These are phyloP conservation scores for Urocynchramus pylzowi DNA, from an alignment of 2,113 vertebrate species.

Conservation along the genomic window DNA sequence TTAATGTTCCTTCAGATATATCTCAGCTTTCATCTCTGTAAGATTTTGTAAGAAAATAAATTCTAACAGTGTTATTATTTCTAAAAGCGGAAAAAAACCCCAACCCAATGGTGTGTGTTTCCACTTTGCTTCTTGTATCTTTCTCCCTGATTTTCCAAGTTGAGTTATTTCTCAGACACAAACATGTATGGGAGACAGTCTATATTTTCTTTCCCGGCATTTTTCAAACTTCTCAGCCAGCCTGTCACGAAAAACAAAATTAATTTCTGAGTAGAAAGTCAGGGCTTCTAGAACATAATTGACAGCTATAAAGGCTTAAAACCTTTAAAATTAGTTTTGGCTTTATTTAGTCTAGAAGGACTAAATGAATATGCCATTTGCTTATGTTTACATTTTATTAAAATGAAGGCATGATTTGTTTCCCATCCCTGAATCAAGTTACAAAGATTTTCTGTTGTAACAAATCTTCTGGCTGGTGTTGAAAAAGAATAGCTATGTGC, in stretches of 20 bases:
- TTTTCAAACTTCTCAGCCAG: background rate
- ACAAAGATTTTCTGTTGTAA: background rate
- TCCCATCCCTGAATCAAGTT: background rate
- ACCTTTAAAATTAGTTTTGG: background rate
- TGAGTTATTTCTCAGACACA: background rate
- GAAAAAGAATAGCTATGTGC: background rate
- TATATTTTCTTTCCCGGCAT: background rate
- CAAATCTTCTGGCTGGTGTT: background rate
- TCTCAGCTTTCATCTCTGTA: background rate
- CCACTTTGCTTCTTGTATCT: background rate
- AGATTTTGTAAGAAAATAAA: background rate
- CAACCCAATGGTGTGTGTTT: background rate
- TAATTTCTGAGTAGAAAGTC: background rate
- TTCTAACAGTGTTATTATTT: background rate
- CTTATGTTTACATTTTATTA: background rate
- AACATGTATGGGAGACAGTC: background rate
- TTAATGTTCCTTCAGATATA: background rate
- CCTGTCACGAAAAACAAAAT: background rate
- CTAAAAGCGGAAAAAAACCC: background rate
- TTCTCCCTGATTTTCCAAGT: background rate
- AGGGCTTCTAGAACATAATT: background rate
- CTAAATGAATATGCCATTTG: background rate
- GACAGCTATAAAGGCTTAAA: background rate
- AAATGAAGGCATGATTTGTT: background rate
- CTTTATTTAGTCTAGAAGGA: constrained; percentile 15